These are phyloP conservation scores for Nothobranchius furzeri DNA, from an alignment of 2,113 vertebrate genomes.

Conservation along the genomic window DNA sequence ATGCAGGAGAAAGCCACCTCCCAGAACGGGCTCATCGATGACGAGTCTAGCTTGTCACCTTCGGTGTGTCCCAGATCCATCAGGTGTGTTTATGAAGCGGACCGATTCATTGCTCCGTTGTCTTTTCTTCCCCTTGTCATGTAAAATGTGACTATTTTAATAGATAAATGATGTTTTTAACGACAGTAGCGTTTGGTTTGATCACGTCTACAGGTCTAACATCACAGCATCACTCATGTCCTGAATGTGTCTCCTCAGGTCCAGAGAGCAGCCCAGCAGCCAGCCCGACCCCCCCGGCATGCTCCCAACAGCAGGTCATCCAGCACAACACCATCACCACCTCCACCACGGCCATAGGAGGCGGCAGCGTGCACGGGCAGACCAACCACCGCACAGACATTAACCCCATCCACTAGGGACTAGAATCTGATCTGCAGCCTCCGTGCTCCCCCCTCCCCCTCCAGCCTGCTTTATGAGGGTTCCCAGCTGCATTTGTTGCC, in stretches of 20 bases:
- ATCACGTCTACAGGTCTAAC: not conserved
- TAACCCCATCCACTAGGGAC: constrained; percentile 94
- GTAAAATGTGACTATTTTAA: constrained; percentile 13
- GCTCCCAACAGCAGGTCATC: constrained; percentile 98
- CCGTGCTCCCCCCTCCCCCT: constrained; percentile 3
- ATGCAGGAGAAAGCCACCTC: constrained; percentile 52
- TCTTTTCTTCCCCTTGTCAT: constrained; percentile 14
- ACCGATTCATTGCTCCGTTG: constrained; percentile 60
- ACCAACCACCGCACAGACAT: constrained; percentile 97
- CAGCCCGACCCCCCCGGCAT: constrained; percentile 88
- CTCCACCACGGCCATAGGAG: constrained; percentile 91
- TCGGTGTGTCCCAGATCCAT: constrained; percentile 50
- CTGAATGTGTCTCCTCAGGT: constrained; percentile 79
- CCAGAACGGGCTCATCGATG: constrained; percentile 65
- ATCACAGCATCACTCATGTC: not conserved
- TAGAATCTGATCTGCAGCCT: constrained; percentile 30
- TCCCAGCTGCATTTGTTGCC: constrained; percentile 48
- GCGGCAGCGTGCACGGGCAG: constrained; percentile 88
- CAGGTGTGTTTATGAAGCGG: constrained; percentile 52
- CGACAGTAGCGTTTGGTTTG: constrained; percentile 20
- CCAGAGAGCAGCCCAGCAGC: constrained; percentile 94
- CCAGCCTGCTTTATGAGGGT: constrained; percentile 51
- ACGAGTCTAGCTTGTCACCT: constrained; percentile 57
- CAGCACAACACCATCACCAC: constrained; percentile 99
- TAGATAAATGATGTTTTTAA: constrained; percentile 50